Evolutionary conservation across 2,888 invertebrate genomes (phyloP).

Genomic region (Unio delphinus): DNA sequence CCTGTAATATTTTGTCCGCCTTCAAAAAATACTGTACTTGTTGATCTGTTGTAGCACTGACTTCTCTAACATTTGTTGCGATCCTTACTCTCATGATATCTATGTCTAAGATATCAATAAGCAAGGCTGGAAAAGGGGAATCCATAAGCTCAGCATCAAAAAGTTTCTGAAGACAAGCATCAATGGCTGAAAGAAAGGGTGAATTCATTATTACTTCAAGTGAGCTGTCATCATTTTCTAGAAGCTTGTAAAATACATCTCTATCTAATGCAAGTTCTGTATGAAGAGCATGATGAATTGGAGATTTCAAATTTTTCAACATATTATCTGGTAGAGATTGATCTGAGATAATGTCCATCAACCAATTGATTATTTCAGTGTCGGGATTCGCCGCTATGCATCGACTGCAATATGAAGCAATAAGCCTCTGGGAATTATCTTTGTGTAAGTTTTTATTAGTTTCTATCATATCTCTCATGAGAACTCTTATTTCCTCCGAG

Average conservation of each 20-base stretch:
- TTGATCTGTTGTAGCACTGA: too few relatives aligned
- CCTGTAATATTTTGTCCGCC: too few relatives aligned
- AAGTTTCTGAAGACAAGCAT: constrained; percentile 3
- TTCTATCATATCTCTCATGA: too few relatives aligned
- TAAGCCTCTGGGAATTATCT: constrained; percentile 5
- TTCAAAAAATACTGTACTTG: too few relatives aligned
- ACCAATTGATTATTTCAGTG: constrained; percentile 3
- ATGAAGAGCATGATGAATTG: constrained; percentile 7
- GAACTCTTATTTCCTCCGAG: background rate
- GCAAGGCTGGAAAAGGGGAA: constrained; percentile 11
- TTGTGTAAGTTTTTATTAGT: too few relatives aligned
- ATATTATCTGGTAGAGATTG: constrained; percentile 7
- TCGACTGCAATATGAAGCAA: constrained; percentile 16
- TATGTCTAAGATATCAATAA: constrained; percentile 14
- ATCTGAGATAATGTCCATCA: background rate
- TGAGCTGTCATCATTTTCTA: background rate
- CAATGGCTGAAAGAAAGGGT: constrained; percentile 3
- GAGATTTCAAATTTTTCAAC: constrained; percentile 9
- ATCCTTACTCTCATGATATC: background rate
- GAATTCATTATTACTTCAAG: too few relatives aligned
- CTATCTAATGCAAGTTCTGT: constrained; percentile 2
- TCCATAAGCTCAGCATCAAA: background rate
- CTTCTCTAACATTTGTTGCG: too few relatives aligned
- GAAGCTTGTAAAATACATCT: constrained; percentile 4
- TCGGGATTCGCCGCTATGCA: constrained; percentile 17